These are phyloP conservation scores for Caenorhabditis brenneri DNA, from an alignment of 1,140 invertebrate genomes.

Conservation along the genomic window DNA sequence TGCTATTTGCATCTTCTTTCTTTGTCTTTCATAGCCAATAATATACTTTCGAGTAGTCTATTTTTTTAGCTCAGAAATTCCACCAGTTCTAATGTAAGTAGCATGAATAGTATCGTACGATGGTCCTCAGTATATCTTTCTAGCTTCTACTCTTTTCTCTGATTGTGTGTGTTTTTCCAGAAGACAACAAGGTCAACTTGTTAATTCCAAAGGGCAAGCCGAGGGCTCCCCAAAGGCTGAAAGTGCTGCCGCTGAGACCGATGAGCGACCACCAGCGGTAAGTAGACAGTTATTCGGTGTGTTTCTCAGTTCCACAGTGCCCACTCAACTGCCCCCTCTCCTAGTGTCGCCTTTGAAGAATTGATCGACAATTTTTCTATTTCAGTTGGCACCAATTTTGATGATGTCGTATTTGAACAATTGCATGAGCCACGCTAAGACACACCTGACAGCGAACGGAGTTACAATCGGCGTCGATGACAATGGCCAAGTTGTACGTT, in stretches of 20 bases:
- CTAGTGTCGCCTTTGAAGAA: slow-evolving; percentile 15
- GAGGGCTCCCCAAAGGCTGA: background rate
- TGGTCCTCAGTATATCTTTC: background rate
- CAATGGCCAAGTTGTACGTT: slow-evolving; percentile 38
- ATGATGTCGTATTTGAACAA: slow-evolving; percentile 43
- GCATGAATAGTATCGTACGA: slow-evolving; percentile 23
- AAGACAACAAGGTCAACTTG: background rate
- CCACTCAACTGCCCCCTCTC: background rate
- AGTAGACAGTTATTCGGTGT: background rate
- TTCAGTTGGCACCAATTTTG: slow-evolving; percentile 43
- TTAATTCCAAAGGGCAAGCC: background rate
- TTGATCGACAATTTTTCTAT: slow-evolving; percentile 26
- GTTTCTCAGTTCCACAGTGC: background rate
- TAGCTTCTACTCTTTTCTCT: background rate
- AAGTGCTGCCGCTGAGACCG: background rate
- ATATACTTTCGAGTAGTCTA: background rate
- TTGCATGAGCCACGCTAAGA: slow-evolving; percentile 40
- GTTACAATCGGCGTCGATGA: slow-evolving; percentile 10
- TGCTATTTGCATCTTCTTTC: background rate
- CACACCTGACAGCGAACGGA: slow-evolving; percentile 26
- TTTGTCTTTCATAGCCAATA: background rate
- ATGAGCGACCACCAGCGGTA: slow-evolving; percentile 17
- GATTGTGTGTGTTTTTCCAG: background rate
- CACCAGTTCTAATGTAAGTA: background rate
- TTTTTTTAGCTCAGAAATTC: background rate